Evolutionary conservation across 2,797 vertebrate species (phyloP).

Genomic region (Sebastes hubbsi): DNA sequence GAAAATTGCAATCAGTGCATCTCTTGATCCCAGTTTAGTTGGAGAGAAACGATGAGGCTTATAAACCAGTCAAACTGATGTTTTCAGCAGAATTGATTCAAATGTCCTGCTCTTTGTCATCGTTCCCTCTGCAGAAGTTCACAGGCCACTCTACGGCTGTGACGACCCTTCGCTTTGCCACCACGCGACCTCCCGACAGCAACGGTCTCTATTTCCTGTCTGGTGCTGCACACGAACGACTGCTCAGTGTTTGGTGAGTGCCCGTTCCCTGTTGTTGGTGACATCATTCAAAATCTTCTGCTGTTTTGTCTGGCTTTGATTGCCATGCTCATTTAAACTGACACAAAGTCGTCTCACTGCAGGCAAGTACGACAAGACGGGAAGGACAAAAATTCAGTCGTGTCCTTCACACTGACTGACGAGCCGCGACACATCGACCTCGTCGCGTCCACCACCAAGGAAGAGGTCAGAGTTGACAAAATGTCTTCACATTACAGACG

Average conservation of each 20-base stretch:
- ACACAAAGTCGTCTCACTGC: slow-evolving; percentile 33
- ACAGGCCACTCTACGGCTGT: slow-evolving; percentile 95
- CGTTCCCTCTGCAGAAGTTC: slow-evolving; percentile 86
- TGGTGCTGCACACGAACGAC: slow-evolving; percentile 91
- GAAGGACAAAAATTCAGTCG: slow-evolving; percentile 94
- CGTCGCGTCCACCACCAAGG: slow-evolving; percentile 89
- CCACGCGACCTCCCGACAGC: slow-evolving; percentile 88
- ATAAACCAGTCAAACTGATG: background rate
- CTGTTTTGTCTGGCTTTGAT: background rate
- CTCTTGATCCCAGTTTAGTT: background rate
- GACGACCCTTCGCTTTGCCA: slow-evolving; percentile 92
- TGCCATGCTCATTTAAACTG: background rate
- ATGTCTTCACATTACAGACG: background rate
- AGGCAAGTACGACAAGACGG: slow-evolving; percentile 96
- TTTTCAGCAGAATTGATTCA: background rate
- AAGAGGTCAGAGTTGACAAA: slow-evolving; percentile 85
- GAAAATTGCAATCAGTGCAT: no score
- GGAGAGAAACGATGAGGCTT: background rate
- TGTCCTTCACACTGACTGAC: slow-evolving; percentile 94
- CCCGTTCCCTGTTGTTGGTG: rapidly evolving
- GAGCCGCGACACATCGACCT: slow-evolving; percentile 91
- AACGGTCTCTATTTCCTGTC: slow-evolving; percentile 97
- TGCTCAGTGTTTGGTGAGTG: slow-evolving; percentile 96
- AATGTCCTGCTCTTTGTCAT: background rate
- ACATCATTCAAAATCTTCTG: rapidly evolving